Evolutionary conservation across 1,140 invertebrate genomes (phyloP).

Genomic region (Helicoverpa zea): DNA sequence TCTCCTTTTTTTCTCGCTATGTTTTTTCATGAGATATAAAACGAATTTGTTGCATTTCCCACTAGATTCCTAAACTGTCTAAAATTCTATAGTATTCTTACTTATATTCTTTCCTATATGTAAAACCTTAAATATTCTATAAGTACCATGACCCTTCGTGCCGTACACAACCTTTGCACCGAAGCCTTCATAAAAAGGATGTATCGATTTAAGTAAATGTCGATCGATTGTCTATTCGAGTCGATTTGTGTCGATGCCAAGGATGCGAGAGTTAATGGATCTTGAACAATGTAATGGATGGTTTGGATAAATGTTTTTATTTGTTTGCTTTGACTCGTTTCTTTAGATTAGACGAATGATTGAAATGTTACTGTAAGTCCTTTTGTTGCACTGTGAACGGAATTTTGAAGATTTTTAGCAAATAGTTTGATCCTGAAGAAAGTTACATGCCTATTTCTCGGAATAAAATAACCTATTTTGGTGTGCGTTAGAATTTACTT

Average conservation of each 20-base stretch:
- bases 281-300: slow-evolving; percentile 9
- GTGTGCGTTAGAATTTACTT: background rate
- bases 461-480: background rate
- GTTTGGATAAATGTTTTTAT: background rate
- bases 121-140: background rate
- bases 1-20: too few relatives aligned
- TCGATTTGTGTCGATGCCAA: background rate
- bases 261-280: slow-evolving; percentile 29
- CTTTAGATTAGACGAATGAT: too few relatives aligned
- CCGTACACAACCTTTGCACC: slow-evolving; percentile 20
- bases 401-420: too few relatives aligned
- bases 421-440: too few relatives aligned
- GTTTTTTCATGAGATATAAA: too few relatives aligned
- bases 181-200: slow-evolving; percentile 31
- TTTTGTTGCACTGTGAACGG: too few relatives aligned
- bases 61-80: too few relatives aligned
- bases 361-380: too few relatives aligned
- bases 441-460: background rate
- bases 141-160: slow-evolving; percentile 20
- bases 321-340: background rate
- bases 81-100: too few relatives aligned
- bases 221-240: slow-evolving; percentile 15
- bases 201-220: slow-evolving; percentile 41
- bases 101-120: too few relatives aligned
- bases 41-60: too few relatives aligned